These are phyloP conservation scores for Asbolus verrucosus DNA, from an alignment of 1,140 invertebrate genomes.

Conservation along the genomic window DNA sequence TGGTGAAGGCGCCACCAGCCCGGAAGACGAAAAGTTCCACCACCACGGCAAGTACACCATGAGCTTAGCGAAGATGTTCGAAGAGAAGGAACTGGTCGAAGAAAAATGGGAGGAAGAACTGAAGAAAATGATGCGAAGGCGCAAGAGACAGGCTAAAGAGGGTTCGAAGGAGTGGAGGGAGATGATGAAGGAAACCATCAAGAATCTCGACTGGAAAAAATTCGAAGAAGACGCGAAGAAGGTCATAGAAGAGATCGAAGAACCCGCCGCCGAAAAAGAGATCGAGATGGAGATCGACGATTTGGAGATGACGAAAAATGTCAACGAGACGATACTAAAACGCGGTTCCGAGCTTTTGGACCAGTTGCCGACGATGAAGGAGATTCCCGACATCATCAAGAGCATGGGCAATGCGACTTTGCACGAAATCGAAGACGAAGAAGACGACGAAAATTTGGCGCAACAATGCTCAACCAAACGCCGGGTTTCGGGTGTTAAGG, in stretches of 20 bases:
- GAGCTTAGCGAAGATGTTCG: conserved; percentile 79
- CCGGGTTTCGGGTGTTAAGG: conserved; percentile 62
- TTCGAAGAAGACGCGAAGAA: conserved; percentile 70
- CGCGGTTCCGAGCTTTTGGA: conserved; percentile 67
- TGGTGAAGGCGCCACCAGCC: conserved; percentile 71
- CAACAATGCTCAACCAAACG: conserved; percentile 59
- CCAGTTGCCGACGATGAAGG: conserved; percentile 72
- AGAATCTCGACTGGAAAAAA: conserved; percentile 73
- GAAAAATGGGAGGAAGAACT: conserved; percentile 70
- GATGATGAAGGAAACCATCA: conserved; percentile 70
- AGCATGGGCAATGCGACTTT: conserved; percentile 73
- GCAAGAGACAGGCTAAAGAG: conserved; percentile 65
- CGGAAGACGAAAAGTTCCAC: conserved; percentile 73
- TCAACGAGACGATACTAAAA: conserved; percentile 68
- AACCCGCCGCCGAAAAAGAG: conserved; percentile 58
- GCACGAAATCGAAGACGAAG: conserved; percentile 70
- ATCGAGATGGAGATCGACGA: conserved; percentile 67
- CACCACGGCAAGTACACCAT: conserved; percentile 70
- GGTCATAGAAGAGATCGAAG: conserved; percentile 66
- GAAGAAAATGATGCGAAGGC: conserved; percentile 60
- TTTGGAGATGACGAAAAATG: conserved; percentile 70
- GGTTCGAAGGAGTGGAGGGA: conserved; percentile 69
- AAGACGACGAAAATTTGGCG: conserved; percentile 70
- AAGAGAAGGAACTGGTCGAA: conserved; percentile 77
- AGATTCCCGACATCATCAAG: conserved; percentile 74